Conservation (phyloP, 2,888 invertebrate species). For the Coenonympha arcania region DNA sequence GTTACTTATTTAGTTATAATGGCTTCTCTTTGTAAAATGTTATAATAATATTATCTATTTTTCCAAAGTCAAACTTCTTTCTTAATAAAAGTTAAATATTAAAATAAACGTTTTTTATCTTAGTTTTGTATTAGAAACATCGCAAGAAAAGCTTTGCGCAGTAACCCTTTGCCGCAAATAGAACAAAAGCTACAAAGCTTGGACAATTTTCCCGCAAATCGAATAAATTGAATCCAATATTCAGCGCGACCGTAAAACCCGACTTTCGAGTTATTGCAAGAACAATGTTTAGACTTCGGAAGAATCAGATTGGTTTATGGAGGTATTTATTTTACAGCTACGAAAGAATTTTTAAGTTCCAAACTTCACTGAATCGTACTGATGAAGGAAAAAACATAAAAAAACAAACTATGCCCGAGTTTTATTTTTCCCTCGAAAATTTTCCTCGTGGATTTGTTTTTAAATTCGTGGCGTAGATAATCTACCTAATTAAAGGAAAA, state of each 20-base stretch:
- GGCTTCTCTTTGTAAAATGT: too few relatives aligned
- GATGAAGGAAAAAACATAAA: background rate
- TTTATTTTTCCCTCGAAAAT: too few relatives aligned
- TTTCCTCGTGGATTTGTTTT: too few relatives aligned
- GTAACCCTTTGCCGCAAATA: background rate
- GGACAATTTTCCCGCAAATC: constrained; percentile 15
- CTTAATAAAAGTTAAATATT: too few relatives aligned
- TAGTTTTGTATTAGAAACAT: too few relatives aligned
- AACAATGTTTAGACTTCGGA: constrained; percentile 17
- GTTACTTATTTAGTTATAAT: too few relatives aligned
- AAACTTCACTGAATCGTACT: background rate
- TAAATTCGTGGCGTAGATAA: background rate
- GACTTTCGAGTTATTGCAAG: constrained; percentile 2
- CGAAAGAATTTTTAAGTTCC: background rate
- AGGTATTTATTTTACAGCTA: background rate
- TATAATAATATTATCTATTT: too few relatives aligned
- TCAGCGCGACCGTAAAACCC: constrained; percentile 19
- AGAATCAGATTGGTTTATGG: constrained; percentile 1
- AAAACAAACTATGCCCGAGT: background rate
- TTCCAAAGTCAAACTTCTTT: too few relatives aligned
- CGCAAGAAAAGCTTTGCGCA: background rate
- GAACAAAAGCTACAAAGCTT: constrained; percentile 10
- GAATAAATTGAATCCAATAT: constrained; percentile 28
- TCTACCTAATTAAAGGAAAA: background rate
- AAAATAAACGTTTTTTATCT: background rate